Base-by-base conservation (phyloP, 2,113 vertebrate genomes). In the Herpailurus yagouaroundi region DNA sequence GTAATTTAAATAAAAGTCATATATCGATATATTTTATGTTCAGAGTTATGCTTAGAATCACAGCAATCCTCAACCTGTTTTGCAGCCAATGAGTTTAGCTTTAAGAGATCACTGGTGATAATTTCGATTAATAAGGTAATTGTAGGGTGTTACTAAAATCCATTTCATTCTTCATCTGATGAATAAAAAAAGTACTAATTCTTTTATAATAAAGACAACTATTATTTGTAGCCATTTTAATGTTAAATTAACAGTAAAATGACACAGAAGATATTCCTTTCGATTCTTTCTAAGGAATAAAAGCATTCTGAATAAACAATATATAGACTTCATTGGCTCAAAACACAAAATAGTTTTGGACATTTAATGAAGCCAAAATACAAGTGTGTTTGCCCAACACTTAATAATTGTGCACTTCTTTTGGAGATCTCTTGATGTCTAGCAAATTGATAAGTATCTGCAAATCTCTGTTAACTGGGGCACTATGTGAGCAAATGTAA, bases 81-180 rank as follows among this genome's bases (percentile, higher is more conserved):
- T 74, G 13, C 16, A 41, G 21, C 12, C 74, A 85, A 68, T 41
- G 52, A 11, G 7, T 79, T 82, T 27, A 15, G n/a, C 29, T 90
- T 89, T 83, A 38, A 50, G 79, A 92, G 82, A 90, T 81, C 36
- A 33, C 36, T 93, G 15, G 48, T 10, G 84, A 95, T 83, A 21
- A 81, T 71, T 89, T 80, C 90, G 96, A 87, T 94, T 94, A 95
- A 86, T 86, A 82, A 64, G 60, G 79, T 95, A 92, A 95, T 91
- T 89, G 29, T 15, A 80, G 93, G 21, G 45, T 89, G 80, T 64
- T 90, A 48, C 60, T 74, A 83, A 96, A 97, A 96, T 79, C 69
- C 48, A 83, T 83, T 87, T 95, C 41, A 57, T 69, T 96, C 74
- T 90, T 93, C 80, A 88, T 86, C 57, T 92, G 84, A 73, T 95